These are phyloP conservation scores for Pararge aegeria DNA, from an alignment of 1,140 invertebrate species.

Conservation along the genomic window DNA sequence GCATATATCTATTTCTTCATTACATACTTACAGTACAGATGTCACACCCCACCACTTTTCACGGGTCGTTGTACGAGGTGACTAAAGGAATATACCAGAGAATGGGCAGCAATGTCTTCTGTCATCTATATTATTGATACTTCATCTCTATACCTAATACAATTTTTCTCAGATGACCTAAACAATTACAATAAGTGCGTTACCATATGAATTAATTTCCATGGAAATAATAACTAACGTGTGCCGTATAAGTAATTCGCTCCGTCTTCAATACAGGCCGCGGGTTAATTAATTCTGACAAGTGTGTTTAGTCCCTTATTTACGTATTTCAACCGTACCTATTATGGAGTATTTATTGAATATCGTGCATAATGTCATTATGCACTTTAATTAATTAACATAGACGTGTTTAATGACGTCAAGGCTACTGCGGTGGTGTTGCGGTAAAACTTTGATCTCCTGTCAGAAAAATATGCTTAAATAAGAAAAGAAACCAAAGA, in stretches of 20 bases:
- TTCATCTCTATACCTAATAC: too few species aligned
- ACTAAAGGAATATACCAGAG: too few species aligned
- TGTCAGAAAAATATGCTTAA: background rate
- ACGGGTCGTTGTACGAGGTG: too few species aligned
- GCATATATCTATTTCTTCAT: too few species aligned
- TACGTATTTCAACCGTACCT: background rate
- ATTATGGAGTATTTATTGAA: background rate
- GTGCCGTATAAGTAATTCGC: background rate
- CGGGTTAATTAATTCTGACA: background rate
- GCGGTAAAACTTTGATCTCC: background rate
- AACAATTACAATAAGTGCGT: too few species aligned
- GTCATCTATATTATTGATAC: too few species aligned
- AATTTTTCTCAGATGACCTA: too few species aligned
- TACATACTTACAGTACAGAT: too few species aligned
- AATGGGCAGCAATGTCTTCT: too few species aligned
- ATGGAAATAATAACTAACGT: background rate
- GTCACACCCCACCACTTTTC: too few species aligned
- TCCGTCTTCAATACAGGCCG: background rate
- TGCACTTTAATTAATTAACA: constrained; percentile 3
- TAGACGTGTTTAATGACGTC: background rate
- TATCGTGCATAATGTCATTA: background rate
- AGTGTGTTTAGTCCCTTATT: background rate
- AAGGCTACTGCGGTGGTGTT: background rate
- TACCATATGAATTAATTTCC: background rate
- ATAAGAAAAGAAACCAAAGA: background rate